phyloP scores from a whole-genome alignment of 2,888 invertebrate genomes.

The Noctuana brunneofusca region DNA sequence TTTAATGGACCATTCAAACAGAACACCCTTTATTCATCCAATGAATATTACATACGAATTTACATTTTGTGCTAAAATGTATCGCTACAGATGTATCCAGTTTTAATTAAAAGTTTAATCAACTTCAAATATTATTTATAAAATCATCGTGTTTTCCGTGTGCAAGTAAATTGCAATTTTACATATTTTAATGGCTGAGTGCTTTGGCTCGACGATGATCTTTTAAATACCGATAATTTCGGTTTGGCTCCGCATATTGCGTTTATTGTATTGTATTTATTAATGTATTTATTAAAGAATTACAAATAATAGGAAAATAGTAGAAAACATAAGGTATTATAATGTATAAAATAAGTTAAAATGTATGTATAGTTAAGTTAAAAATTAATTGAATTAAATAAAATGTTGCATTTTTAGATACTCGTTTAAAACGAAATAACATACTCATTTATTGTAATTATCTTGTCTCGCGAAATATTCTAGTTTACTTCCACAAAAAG shows the following conservation, averaged over 20 bases:
- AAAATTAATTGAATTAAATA: too few relatives aligned
- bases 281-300: too few relatives aligned
- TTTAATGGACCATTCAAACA: conserved; percentile 29
- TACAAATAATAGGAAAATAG: too few relatives aligned
- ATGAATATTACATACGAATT: conserved; percentile 19
- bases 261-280: too few relatives aligned
- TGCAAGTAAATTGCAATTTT: not conserved
- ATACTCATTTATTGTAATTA: too few relatives aligned
- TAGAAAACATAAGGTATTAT: too few relatives aligned
- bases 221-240: too few relatives aligned
- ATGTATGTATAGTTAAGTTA: too few relatives aligned
- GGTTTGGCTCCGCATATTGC: too few relatives aligned
- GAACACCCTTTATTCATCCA: conserved; percentile 13
- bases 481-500: not conserved
- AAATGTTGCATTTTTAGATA: too few relatives aligned
- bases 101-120: conserved; percentile 17
- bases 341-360: too few relatives aligned
- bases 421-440: too few relatives aligned
- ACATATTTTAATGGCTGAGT: not conserved
- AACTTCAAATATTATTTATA: conserved; percentile 8
- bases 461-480: not conserved
- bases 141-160: conserved; percentile 2
- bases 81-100: conserved; percentile 14
- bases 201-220: not conserved
- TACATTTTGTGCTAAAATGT: conserved; percentile 12